phyloP scores from a whole-genome alignment of 2,113 vertebrate species.

The Emydura subglobosa region DNA sequence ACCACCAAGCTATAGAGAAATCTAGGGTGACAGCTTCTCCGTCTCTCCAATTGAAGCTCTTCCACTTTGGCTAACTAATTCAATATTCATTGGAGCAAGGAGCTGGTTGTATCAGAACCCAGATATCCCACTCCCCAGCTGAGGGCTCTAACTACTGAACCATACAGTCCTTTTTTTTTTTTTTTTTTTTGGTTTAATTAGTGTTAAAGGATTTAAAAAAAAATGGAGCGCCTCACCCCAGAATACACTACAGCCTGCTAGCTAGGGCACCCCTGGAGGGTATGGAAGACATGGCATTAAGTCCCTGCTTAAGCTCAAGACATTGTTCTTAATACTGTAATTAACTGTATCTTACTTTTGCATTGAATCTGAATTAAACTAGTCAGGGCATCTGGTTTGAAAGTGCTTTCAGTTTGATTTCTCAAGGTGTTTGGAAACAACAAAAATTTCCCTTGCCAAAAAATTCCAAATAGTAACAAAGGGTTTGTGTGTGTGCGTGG shows the following conservation, averaged over 20 bases:
- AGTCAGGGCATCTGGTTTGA: neutral
- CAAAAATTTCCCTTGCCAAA: neutral
- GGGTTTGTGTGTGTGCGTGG: slow-evolving; percentile 4
- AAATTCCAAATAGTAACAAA: neutral
- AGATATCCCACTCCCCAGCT: too few species aligned
- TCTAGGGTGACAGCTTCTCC: neutral
- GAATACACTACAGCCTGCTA: neutral
- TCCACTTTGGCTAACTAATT: neutral
- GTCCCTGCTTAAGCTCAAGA: neutral
- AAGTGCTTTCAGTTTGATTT: neutral
- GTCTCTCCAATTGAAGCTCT: neutral
- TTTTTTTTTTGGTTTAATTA: neutral
- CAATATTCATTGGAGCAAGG: neutral
- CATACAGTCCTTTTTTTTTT: neutral
- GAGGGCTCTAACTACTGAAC: too few species aligned
- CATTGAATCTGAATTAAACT: neutral
- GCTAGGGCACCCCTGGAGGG: neutral
- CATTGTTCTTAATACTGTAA: neutral
- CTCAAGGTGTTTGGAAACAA: neutral
- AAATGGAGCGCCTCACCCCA: too few species aligned
- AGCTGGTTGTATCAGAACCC: neutral
- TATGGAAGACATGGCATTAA: neutral
- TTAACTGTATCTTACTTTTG: neutral
- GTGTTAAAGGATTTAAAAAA: neutral
- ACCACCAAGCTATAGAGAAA: neutral